Conservation (phyloP, 37 sponge, comb jelly and placozoan species). For the Aplysina aerophoba region DNA sequence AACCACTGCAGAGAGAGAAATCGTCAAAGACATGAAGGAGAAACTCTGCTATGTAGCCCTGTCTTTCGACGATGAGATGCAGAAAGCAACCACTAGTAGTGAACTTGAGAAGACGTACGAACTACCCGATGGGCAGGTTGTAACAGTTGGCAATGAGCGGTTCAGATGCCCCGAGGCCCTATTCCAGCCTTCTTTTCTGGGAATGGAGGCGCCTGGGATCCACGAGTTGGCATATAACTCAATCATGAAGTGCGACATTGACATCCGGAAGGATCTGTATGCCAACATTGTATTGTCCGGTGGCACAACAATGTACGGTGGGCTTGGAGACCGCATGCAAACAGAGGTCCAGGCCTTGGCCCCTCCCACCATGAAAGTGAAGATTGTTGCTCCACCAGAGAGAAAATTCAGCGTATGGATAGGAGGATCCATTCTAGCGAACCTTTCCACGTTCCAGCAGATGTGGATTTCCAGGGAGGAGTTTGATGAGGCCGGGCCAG, state of each 20-base stretch:
- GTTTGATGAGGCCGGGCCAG: slow-evolving; percentile 70
- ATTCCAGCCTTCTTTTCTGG: slow-evolving; percentile 52
- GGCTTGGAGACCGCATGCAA: slow-evolving; percentile 68
- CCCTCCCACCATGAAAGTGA: slow-evolving; percentile 71
- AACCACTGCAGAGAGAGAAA: slow-evolving; percentile 75
- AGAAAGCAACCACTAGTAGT: slow-evolving; percentile 3
- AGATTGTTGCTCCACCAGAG: slow-evolving; percentile 70
- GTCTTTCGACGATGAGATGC: slow-evolving; percentile 55
- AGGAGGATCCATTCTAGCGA: slow-evolving; percentile 68
- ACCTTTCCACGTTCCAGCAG: slow-evolving; percentile 81
- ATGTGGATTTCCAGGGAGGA: slow-evolving; percentile 83
- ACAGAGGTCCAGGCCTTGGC: slow-evolving; percentile 60
- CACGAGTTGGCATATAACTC: slow-evolving; percentile 43
- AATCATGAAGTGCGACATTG: slow-evolving; percentile 55
- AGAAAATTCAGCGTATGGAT: slow-evolving; percentile 76
- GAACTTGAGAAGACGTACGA: slow-evolving; percentile 41
- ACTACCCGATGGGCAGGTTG: slow-evolving; percentile 57
- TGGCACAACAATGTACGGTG: slow-evolving; percentile 73
- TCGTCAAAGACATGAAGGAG: slow-evolving; percentile 76
- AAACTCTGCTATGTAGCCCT: slow-evolving; percentile 68
- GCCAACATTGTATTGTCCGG: slow-evolving; percentile 62
- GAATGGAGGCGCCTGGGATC: slow-evolving; percentile 49
- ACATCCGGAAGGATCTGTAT: slow-evolving; percentile 40
- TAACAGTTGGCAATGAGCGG: slow-evolving; percentile 70
- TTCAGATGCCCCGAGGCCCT: slow-evolving; percentile 50